Base-by-base conservation (phyloP, 1,140 invertebrate genomes). In the Antheraea mylitta region DNA sequence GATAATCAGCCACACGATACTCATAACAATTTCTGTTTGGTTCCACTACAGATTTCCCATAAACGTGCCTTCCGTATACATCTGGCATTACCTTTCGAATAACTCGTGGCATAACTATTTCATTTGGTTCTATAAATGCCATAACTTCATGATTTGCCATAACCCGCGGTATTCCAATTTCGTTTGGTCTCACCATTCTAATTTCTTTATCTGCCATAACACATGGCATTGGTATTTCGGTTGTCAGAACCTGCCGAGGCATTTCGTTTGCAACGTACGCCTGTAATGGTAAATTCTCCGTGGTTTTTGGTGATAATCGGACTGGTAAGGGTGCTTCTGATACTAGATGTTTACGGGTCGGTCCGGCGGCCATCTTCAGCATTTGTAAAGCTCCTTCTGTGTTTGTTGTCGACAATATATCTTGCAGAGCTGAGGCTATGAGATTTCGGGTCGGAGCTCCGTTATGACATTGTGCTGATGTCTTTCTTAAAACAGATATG, bases 321-420 rank as follows among this genome's bases (percentile, higher is more conserved):
- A 5, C 38, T 64, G 63, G 63, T 18, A 64, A 48, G 11, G 8
- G 7, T 53, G 19, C 9, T 65, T 65, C 64, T 8, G 64, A 18
- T 3, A 45, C 19, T 0, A 9, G 6, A 11, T 19, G 4, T 48
- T 22, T 45, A 8, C 42, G 37, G 10, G 18, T 65, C 9, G 38
- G 11, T 22, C 64, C 59, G 4, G 72, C 63, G 16, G 71, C 70
- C 48, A 61, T 64, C 66, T 71, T 63, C 18, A 77, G 13, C 7
- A 75, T 73, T 60, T 76, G 71, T 16, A 78, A 48, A 0, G 68
- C 68, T 18, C 72, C 70, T 36, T 77, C 76, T 6, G 74, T 58
- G 18, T 72, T 77, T 7, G 64, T 59, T 22, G 77, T 73, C 38
- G 73, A 71, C 0, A 84, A 18, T 6, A 81, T 76, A 10, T 64